These are phyloP conservation scores for Azorinus chamasolen DNA, from an alignment of 2,888 invertebrate species.

Conservation along the genomic window DNA sequence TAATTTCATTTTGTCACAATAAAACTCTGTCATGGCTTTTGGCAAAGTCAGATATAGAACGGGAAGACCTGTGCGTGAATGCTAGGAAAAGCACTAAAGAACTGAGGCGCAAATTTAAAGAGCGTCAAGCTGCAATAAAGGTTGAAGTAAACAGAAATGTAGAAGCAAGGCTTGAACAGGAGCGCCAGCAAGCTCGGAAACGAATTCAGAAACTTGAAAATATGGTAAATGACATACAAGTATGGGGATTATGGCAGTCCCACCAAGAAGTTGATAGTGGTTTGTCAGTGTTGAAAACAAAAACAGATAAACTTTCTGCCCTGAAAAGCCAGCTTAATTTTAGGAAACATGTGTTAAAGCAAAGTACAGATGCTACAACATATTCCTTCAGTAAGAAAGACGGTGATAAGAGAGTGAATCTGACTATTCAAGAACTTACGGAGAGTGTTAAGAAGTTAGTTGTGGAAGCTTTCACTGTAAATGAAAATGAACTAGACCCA, in stretches of 20 bases:
- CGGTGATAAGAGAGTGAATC: slow-evolving; percentile 5
- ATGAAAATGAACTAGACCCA: background rate
- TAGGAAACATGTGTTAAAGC: slow-evolving; percentile 35
- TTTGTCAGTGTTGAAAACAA: slow-evolving; percentile 10
- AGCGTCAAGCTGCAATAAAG: background rate
- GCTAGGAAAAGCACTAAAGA: slow-evolving; percentile 13
- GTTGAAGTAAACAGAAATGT: background rate
- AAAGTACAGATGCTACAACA: slow-evolving; percentile 9
- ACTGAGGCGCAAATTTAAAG: slow-evolving; percentile 16
- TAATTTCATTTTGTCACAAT: slow-evolving; percentile 41
- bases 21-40: slow-evolving; percentile 32
- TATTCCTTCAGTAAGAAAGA: slow-evolving; percentile 16
- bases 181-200: slow-evolving; percentile 10
- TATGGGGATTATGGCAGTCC: slow-evolving; percentile 55
- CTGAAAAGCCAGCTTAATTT: slow-evolving; percentile 33
- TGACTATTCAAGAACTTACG: background rate
- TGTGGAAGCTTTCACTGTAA: background rate
- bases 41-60: slow-evolving; percentile 3
- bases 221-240: slow-evolving; percentile 33
- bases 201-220: slow-evolving; percentile 31
- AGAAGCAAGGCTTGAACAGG: no score
- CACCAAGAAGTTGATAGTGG: slow-evolving; percentile 30
- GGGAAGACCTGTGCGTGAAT: slow-evolving; percentile 8
- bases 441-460: slow-evolving; percentile 2
- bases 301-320: slow-evolving; percentile 27